Conservation (phyloP, 1,140 invertebrate species). For the Brachionus calyciflorus region DNA sequence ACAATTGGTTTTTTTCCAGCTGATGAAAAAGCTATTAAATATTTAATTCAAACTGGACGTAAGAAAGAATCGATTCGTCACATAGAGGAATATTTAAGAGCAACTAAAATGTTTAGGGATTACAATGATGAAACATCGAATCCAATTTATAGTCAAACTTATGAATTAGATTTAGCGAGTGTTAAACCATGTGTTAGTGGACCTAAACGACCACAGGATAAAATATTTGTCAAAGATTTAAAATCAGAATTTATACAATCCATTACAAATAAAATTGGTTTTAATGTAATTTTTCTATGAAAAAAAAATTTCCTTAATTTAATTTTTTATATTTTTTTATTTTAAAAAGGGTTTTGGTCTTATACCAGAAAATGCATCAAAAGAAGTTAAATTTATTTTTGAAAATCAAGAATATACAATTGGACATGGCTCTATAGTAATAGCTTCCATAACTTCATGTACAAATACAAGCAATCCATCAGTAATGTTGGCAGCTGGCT, state of each 20-base stretch:
- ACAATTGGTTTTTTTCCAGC: slow-evolving; percentile 94
- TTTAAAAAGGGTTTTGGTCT: slow-evolving; percentile 74
- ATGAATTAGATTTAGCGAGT: slow-evolving; percentile 79
- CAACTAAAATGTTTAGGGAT: slow-evolving; percentile 78
- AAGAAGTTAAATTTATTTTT: slow-evolving; percentile 72
- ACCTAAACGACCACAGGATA: slow-evolving; percentile 92
- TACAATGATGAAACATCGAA: slow-evolving; percentile 73
- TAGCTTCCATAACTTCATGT: slow-evolving; percentile 94
- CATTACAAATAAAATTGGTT: slow-evolving; percentile 86
- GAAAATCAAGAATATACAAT: slow-evolving; percentile 79
- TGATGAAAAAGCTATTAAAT: slow-evolving; percentile 77
- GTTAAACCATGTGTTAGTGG: slow-evolving; percentile 92
- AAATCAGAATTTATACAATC: slow-evolving; percentile 82
- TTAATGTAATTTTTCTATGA: slow-evolving; percentile 70
- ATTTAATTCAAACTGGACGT: slow-evolving; percentile 83
- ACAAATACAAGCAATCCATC: slow-evolving; percentile 97
- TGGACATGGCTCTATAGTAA: slow-evolving; percentile 87
- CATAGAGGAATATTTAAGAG: slow-evolving; percentile 78
- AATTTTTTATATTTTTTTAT: slow-evolving; percentile 38
- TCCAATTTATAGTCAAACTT: slow-evolving; percentile 77
- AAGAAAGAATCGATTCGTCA: slow-evolving; percentile 74
- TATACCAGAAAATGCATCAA: slow-evolving; percentile 66
- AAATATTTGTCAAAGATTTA: slow-evolving; percentile 84
- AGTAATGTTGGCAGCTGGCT: slow-evolving; percentile 81
- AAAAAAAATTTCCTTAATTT: not conserved